A percentile compares a stretch with the other conserved stretches of the same genome.
phyloP scores from a whole-genome alignment of 2,888 invertebrate genomes.

The Athrips mouffetella region DNA sequence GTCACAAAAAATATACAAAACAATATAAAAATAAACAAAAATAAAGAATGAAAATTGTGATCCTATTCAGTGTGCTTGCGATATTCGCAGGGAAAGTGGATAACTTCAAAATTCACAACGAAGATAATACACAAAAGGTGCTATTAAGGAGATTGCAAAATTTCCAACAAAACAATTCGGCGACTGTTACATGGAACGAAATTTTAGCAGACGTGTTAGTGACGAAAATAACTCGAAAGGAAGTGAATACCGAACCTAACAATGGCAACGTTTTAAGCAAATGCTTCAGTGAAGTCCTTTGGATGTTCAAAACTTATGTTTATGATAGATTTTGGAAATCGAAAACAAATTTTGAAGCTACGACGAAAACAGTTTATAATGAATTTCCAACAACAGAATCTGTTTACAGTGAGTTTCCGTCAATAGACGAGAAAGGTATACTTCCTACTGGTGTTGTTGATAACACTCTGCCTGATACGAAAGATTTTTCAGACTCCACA shows the following conservation, averaged over 20 bases:
- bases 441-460: not conserved
- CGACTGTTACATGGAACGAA: conserved; percentile 58
- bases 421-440: not conserved
- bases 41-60: conserved; percentile 34
- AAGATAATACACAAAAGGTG: conserved; percentile 41
- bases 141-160: conserved; percentile 62
- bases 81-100: conserved; percentile 35
- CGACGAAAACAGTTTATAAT: not conserved
- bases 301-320: conserved; percentile 49
- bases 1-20: conserved; percentile 35
- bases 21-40: conserved; percentile 9
- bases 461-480: not conserved
- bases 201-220: conserved; percentile 59
- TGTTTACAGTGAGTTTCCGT: no score
- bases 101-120: conserved; percentile 31
- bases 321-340: conserved; percentile 39
- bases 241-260: conserved; percentile 22
- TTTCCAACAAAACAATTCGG: conserved; percentile 35
- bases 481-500: conserved; percentile 16
- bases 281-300: conserved; percentile 44
- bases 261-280: conserved; percentile 32
- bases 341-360: not conserved
- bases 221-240: conserved; percentile 43
- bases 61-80: conserved; percentile 42
- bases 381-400: not conserved